Evolutionary conservation across 2,888 invertebrate species (phyloP), one percentile per base, ranked within the genome.

Genomic region (Dryadula phaetusa): DNA sequence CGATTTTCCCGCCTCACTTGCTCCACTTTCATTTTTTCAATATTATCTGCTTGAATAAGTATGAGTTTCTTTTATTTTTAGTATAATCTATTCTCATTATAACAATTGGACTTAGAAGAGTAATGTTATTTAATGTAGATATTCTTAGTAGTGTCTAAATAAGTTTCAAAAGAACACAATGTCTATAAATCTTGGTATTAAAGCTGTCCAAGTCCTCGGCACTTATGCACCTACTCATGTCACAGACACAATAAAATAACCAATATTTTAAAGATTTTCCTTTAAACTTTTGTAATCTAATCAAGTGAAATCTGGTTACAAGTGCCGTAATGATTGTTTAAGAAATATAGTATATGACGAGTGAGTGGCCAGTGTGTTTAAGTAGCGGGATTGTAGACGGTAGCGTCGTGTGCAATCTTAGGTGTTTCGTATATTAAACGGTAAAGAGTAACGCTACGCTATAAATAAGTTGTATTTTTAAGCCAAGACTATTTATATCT

Each of bases 311-410:
- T 67, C 20, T 25, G 42, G 49, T 53, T 52, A 28, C n/a, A 34
- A 63, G 54, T 67, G 47, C 66, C 66, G 70, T 56, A 64, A 67
- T 70, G 42, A 46, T 69, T 61, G 56, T 61, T 70, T 69, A 63
- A 66, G 61, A 64, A 54, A 64, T 67, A 62, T 63, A 66, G 47
- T 52, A 64, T 54, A 40, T 44, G 18, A 64, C 53, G 58, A 64
- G 82, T 82, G 79, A 82, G 81, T 75, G 83, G 73, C 82, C 82
- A 77, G 74, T 72, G 74, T 85, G 82, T 86, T 86, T 85, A 84
- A 75, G 67, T 86, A 86, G 86, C 86, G 86, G 87, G 80, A 84
- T 81, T 65, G 67, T 67, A 66, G 73, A 68, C 72, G 72, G 71
- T 69, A 64, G 67, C 70, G 71, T 70, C 72, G 64, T 65, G 66